Conservation (phyloP, 1,140 invertebrate species). For the Heliconius hermathena region DNA sequence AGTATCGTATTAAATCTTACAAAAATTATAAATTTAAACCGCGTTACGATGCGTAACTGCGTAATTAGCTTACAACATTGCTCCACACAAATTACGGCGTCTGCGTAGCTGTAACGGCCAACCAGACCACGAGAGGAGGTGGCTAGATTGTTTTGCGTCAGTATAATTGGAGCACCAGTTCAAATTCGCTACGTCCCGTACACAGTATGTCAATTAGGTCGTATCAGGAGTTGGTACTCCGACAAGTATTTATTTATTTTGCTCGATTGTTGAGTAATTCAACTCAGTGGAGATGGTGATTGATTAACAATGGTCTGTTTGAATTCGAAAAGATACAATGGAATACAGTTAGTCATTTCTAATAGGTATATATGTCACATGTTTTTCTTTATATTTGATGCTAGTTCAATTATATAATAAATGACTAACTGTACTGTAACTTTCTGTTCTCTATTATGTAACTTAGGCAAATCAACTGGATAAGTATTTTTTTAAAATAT, state of each 20-base stretch:
- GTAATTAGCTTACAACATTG: conserved; percentile 18
- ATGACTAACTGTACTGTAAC: too few relatives aligned
- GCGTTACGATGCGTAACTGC: conserved; percentile 24
- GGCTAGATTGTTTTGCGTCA: conserved; percentile 50
- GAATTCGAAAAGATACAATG: conserved; percentile 17
- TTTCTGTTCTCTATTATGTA: too few relatives aligned
- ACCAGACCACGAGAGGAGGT: conserved; percentile 41
- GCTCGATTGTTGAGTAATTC: conserved; percentile 62
- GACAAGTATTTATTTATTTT: conserved; percentile 63
- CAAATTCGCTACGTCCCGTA: conserved; percentile 43
- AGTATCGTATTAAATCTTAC: conserved; percentile 2
- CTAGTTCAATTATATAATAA: too few relatives aligned
- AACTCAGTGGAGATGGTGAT: conserved; percentile 49
- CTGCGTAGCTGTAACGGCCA: conserved; percentile 38
- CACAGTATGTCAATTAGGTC: conserved; percentile 65
- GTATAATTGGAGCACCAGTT: conserved; percentile 56
- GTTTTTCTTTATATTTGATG: too few relatives aligned
- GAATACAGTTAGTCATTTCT: conserved; percentile 13
- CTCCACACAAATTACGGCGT: conserved; percentile 39
- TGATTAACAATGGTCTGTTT: conserved; percentile 39
- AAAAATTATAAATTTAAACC: conserved; percentile 26
- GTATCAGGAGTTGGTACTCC: conserved; percentile 50
- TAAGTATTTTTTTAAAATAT: too few relatives aligned
- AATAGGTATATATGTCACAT: not conserved
- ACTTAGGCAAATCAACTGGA: too few relatives aligned